phyloP scores from a whole-genome alignment of 2,888 invertebrate species.

The Stenichneumon culpator region DNA sequence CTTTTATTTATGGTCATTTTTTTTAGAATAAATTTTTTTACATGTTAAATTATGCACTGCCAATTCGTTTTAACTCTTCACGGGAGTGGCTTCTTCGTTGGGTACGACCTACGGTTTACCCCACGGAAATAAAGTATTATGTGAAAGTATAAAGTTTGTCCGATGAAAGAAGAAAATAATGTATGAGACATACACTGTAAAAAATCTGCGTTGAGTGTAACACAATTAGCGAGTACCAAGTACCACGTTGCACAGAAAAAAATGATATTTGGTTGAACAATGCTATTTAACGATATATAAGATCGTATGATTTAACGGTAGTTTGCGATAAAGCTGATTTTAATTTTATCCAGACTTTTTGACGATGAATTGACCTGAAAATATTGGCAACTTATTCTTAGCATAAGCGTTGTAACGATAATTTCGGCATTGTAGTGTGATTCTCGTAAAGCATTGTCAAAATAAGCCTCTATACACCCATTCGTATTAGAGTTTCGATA shows the following conservation, averaged over 20 bases:
- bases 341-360: neutral
- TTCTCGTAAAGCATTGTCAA: neutral
- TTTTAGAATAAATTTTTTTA: neutral
- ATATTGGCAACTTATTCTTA: neutral
- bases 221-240: neutral
- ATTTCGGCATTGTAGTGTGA: no score
- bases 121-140: slow-evolving; percentile 21
- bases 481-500: neutral
- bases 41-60: neutral
- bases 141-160: neutral
- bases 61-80: neutral
- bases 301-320: no score
- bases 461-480: neutral
- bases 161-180: neutral
- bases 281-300: no score
- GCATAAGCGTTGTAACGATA: neutral
- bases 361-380: neutral
- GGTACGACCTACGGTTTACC: neutral
- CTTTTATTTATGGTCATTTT: neutral
- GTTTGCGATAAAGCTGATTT: no score
- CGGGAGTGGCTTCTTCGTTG: neutral
- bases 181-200: neutral
- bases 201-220: neutral
- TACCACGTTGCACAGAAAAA: neutral
- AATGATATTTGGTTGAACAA: neutral